phyloP scores from a whole-genome alignment of 1,140 invertebrate species.

The Drosophila repletoides region DNA sequence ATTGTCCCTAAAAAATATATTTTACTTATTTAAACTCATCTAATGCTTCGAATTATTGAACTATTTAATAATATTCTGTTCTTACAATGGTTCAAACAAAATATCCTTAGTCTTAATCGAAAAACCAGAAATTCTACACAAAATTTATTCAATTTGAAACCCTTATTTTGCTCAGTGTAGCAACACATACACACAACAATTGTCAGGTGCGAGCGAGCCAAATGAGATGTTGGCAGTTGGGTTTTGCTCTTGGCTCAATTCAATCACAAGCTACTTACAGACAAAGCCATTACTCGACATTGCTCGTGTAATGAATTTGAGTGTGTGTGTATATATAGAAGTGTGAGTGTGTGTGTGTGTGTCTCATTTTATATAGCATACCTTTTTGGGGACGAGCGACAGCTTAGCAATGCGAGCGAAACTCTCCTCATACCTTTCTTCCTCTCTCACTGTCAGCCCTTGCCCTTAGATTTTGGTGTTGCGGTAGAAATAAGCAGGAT shows the following conservation, averaged over 20 bases:
- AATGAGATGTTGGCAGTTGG: conserved; percentile 49
- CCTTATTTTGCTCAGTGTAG: too few relatives aligned
- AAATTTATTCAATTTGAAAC: too few relatives aligned
- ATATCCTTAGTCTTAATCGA: too few relatives aligned
- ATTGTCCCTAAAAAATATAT: too few relatives aligned
- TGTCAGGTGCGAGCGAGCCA: conserved; percentile 37
- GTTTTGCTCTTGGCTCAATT: conserved; percentile 62
- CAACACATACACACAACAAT: conserved; percentile 29
- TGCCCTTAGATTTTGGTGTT: conserved; percentile 14
- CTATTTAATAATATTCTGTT: too few relatives aligned
- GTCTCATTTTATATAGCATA: conserved; percentile 52
- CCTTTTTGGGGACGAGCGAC: conserved; percentile 25
- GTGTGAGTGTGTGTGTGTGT: conserved; percentile 4
- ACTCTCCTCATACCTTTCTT: background rate
- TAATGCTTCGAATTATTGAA: too few relatives aligned
- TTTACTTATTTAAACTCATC: too few relatives aligned
- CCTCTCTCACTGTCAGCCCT: background rate
- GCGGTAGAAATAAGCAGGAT: conserved; percentile 71
- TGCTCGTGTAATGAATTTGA: conserved; percentile 66
- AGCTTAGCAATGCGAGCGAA: conserved; percentile 29
- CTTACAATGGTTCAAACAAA: too few relatives aligned
- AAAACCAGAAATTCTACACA: too few relatives aligned
- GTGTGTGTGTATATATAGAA: background rate
- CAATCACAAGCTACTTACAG: conserved; percentile 78
- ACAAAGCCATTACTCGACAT: conserved; percentile 68